A percentile compares a stretch with the other conserved stretches of the same genome.
Conservation (phyloP, 2,888 invertebrate genomes). For the Vanessa cardui region DNA sequence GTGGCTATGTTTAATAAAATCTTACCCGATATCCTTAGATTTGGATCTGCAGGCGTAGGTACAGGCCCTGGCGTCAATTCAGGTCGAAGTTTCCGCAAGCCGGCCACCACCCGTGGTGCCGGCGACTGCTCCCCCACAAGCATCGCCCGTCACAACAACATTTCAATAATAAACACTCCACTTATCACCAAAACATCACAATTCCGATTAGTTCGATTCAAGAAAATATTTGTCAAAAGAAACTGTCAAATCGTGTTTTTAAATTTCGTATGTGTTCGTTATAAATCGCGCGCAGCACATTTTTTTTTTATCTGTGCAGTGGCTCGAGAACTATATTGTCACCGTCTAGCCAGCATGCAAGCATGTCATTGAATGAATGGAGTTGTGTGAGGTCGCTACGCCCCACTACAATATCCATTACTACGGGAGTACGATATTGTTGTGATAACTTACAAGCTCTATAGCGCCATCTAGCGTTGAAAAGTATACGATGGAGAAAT, state of each 20-base stretch:
- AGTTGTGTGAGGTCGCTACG: slow-evolving; percentile 53
- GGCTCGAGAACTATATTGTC: slow-evolving; percentile 36
- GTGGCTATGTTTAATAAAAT: neutral
- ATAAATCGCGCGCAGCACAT: slow-evolving; percentile 60
- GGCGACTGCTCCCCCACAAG: slow-evolving; percentile 78
- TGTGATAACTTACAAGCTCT: neutral
- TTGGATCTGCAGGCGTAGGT: slow-evolving; percentile 71
- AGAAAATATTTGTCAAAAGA: slow-evolving; percentile 46
- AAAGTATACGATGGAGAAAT: neutral
- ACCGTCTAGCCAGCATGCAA: slow-evolving; percentile 59
- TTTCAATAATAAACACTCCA: slow-evolving; percentile 62
- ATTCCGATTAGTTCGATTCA: slow-evolving; percentile 33
- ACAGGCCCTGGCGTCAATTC: slow-evolving; percentile 76
- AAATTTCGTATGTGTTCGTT: slow-evolving; percentile 76
- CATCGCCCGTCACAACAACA: slow-evolving; percentile 73
- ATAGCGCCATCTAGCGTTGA: slow-evolving; percentile 26
- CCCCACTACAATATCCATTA: slow-evolving; percentile 51
- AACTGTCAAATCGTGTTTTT: slow-evolving; percentile 64
- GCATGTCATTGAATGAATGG: slow-evolving; percentile 69
- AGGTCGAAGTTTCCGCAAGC: slow-evolving; percentile 74
- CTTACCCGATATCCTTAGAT: slow-evolving; percentile 73
- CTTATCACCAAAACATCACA: slow-evolving; percentile 52
- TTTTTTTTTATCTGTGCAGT: slow-evolving; percentile 46
- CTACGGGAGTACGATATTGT: slow-evolving; percentile 42
- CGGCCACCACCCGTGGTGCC: slow-evolving; percentile 81